These are phyloP conservation scores for Cottoperca gobio DNA, from an alignment of 2,797 vertebrate species.

Conservation along the genomic window DNA sequence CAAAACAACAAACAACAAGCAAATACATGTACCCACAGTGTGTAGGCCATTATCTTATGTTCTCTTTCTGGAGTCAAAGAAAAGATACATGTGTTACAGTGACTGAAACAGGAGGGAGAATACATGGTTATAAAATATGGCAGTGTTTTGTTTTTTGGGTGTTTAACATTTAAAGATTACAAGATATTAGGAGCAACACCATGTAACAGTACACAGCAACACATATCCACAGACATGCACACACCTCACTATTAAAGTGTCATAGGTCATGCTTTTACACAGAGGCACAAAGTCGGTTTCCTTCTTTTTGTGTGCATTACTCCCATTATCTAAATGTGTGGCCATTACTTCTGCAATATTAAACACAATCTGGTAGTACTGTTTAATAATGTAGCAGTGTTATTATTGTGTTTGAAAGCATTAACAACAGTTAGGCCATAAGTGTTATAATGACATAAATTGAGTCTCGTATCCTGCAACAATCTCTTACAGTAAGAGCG, in stretches of 20 bases:
- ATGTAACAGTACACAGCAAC: neutral
- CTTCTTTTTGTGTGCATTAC: neutral
- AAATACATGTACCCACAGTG: neutral
- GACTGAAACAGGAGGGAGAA: neutral
- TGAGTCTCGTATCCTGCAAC: neutral
- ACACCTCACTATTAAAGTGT: neutral
- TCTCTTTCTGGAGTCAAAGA: neutral
- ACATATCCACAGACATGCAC: neutral
- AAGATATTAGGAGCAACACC: neutral
- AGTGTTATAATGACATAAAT: neutral
- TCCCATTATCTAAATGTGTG: slow-evolving; percentile 6
- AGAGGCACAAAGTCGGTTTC: slow-evolving; percentile 1
- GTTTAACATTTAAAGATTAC: neutral
- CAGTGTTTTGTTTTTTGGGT: neutral
- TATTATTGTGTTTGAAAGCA: slow-evolving; percentile 4
- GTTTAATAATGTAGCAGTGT: slow-evolving; percentile 16
- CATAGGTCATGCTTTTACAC: neutral
- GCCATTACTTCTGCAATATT: neutral
- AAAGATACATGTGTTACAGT: neutral
- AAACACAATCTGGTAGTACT: neutral
- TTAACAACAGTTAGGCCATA: neutral
- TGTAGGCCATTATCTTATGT: neutral
- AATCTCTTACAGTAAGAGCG: neutral
- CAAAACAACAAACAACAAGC: neutral
- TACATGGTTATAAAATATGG: neutral